A percentile compares a stretch with the other conserved stretches of the same genome.
These are phyloP conservation scores for Ophion ventricosus DNA, from an alignment of 2,888 invertebrate genomes.

Conservation along the genomic window DNA sequence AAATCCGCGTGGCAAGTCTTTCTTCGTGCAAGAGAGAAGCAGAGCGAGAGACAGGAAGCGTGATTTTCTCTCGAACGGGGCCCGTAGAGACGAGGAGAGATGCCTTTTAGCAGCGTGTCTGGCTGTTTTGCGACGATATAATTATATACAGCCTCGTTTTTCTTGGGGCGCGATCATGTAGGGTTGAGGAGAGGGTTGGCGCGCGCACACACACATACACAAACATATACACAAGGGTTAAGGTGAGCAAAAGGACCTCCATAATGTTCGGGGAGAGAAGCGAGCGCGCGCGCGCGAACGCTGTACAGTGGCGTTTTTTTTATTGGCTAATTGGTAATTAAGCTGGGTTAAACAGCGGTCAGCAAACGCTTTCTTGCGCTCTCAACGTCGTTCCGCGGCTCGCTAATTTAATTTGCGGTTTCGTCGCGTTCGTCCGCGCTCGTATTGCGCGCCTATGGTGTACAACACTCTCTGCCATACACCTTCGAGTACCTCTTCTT, in stretches of 20 bases:
- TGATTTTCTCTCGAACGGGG: conserved; percentile 17
- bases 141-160: conserved; percentile 80
- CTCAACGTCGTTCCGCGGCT: conserved; percentile 76
- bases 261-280: conserved; percentile 47
- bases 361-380: conserved; percentile 81
- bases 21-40: conserved; percentile 12
- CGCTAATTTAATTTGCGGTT: conserved; percentile 82
- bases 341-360: conserved; percentile 80
- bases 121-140: conserved; percentile 80
- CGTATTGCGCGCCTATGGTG: conserved; percentile 64
- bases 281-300: conserved; percentile 67
- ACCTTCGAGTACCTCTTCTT: conserved; percentile 37
- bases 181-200: conserved; percentile 45
- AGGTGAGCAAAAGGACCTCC: conserved; percentile 49
- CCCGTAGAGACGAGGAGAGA: conserved; percentile 66
- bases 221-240: conserved; percentile 16
- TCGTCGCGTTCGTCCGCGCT: conserved; percentile 78
- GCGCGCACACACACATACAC: not conserved
- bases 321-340: conserved; percentile 82
- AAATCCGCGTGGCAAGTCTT: conserved; percentile 28
- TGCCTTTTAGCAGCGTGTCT: conserved; percentile 74
- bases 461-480: conserved; percentile 50
- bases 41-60: conserved; percentile 13
- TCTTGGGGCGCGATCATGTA: conserved; percentile 74
- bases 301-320: conserved; percentile 78